These are phyloP conservation scores for Asbolus verrucosus DNA, from an alignment of 1,140 invertebrate genomes.

Conservation along the genomic window DNA sequence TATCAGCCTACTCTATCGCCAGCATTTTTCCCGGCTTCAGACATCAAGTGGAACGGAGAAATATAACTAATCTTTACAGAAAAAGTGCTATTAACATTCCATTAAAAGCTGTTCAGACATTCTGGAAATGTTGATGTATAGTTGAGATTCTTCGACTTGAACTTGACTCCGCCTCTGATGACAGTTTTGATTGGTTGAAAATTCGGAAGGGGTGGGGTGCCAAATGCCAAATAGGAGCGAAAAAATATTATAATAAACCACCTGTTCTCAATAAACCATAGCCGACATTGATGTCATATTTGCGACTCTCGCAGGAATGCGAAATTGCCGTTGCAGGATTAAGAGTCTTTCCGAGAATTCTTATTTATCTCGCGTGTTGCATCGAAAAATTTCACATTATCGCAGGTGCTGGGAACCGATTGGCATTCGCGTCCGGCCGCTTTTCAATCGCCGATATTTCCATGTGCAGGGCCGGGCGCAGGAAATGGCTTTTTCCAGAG, in stretches of 20 bases:
- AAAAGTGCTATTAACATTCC: no score
- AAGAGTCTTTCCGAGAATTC: background rate
- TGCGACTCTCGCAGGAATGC: constrained; percentile 1
- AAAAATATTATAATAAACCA: no score
- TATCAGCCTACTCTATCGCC: constrained; percentile 2
- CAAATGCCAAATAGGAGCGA: no score
- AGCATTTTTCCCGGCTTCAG: no score
- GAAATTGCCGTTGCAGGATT: background rate
- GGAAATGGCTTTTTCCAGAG: constrained; percentile 1
- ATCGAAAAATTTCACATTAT: background rate
- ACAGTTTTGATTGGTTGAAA: no score
- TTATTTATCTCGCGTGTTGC: background rate
- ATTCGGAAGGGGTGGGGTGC: no score
- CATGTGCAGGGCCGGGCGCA: constrained; percentile 1
- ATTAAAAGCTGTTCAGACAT: no score
- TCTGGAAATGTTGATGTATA: no score
- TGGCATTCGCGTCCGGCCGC: background rate
- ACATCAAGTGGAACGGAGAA: no score
- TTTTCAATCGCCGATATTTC: background rate
- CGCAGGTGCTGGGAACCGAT: background rate
- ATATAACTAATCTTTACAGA: no score
- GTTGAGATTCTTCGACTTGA: no score
- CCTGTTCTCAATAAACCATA: constrained; percentile 7
- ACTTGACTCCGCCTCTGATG: no score
- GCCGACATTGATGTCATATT: constrained; percentile 33